These are phyloP conservation scores for Leptocoma aspasia DNA, from an alignment of 2,113 vertebrate genomes.

Conservation along the genomic window DNA sequence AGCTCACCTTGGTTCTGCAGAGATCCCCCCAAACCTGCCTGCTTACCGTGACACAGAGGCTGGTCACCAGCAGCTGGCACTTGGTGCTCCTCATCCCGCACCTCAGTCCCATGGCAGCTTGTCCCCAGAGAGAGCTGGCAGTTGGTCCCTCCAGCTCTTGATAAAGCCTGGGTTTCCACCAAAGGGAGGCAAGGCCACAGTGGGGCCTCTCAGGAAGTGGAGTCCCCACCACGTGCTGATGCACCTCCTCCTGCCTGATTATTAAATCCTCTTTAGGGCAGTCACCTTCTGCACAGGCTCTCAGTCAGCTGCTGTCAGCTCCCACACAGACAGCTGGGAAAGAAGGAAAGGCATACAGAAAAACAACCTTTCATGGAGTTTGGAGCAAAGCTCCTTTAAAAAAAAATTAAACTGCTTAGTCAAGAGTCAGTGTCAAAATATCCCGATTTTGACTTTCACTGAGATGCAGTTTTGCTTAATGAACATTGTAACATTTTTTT, in stretches of 20 bases:
- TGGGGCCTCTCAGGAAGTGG: slow-evolving; percentile 54
- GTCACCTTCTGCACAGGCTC: not conserved
- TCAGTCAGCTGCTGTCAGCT: not conserved
- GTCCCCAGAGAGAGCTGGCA: not conserved
- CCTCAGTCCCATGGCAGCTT: slow-evolving; percentile 8
- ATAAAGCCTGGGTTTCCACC: slow-evolving; percentile 35
- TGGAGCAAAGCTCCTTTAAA: not conserved
- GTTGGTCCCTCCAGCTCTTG: slow-evolving; percentile 9
- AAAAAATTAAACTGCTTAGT: not conserved
- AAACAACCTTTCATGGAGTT: not conserved
- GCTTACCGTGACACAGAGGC: slow-evolving; percentile 67
- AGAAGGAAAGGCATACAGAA: not conserved
- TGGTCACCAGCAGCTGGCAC: slow-evolving; percentile 65
- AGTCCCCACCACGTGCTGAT: not conserved
- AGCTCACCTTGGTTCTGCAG: not conserved
- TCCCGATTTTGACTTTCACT: not conserved
- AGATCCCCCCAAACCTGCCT: not conserved
- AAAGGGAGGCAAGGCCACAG: not conserved
- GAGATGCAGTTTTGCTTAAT: not conserved
- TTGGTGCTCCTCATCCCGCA: slow-evolving; percentile 49
- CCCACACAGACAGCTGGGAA: not conserved
- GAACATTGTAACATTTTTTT: not conserved
- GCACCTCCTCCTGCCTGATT: not conserved
- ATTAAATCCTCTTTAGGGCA: not conserved
- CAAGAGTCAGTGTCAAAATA: not conserved